A percentile compares a stretch with the other conserved stretches of the same genome.
These are phyloP conservation scores for Gambelia wislizenii DNA, from an alignment of 2,797 vertebrate species.

Conservation along the genomic window DNA sequence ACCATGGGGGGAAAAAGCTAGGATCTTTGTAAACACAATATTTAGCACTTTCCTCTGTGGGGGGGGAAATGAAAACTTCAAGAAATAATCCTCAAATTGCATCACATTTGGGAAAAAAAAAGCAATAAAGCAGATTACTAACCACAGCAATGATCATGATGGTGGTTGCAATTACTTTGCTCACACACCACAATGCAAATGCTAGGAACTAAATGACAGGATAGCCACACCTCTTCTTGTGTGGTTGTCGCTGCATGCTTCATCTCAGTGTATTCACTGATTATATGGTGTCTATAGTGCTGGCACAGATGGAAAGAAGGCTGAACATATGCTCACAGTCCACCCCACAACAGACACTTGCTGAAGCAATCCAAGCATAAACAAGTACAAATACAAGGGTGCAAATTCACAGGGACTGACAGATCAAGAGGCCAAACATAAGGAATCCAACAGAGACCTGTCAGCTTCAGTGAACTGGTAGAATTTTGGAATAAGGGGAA, in stretches of 20 bases:
- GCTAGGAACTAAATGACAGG: slow-evolving; percentile 30
- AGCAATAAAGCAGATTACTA: slow-evolving; percentile 24
- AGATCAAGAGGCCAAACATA: neutral
- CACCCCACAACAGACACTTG: neutral
- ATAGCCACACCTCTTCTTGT: neutral
- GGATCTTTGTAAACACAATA: rapidly evolving
- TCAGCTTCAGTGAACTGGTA: neutral
- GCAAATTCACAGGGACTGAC: slow-evolving; percentile 8
- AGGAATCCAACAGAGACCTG: rapidly evolving
- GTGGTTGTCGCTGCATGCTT: neutral
- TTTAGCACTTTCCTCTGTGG: slow-evolving; percentile 1
- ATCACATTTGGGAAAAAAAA: rapidly evolving
- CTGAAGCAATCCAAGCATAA: neutral
- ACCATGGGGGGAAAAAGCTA: rapidly evolving
- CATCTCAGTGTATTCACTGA: slow-evolving; percentile 20
- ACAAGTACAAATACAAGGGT: slow-evolving; percentile 11
- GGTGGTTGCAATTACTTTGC: neutral
- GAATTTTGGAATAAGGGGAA: neutral
- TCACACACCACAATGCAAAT: neutral
- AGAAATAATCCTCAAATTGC: neutral
- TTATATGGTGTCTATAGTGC: slow-evolving; percentile 23
- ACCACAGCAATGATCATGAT: rapidly evolving
- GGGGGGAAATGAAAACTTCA: neutral
- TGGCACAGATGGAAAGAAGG: slow-evolving; percentile 63
- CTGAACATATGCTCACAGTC: slow-evolving; percentile 59